Base-by-base conservation (phyloP, 2,797 vertebrate species). In the Buphagus erythrorhynchus region DNA sequence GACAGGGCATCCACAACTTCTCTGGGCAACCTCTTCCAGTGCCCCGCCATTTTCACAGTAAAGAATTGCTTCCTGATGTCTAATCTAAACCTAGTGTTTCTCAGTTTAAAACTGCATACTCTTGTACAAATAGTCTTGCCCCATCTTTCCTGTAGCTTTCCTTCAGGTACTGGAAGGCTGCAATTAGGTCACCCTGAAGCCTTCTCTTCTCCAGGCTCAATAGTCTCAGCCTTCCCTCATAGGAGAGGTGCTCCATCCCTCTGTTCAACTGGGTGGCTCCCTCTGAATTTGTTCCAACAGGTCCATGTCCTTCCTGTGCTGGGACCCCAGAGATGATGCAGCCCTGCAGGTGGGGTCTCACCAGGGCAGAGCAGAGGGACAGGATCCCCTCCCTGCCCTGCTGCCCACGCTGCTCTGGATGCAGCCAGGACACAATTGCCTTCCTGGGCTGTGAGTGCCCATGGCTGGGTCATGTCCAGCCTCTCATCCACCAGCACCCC, bases 351-450 rank as follows among this genome's bases (percentile, higher is more conserved):
- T 29, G 13, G 43, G 45, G 25, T 36, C 33, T 28, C 33, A 28
- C 3, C 54, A 55, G 54, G 33, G 54, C 26, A 35, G n/a, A 48
- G 25, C 33, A 67, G 33, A 67, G 65, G 25, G 33, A 33, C 33
- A 48, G 45, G 21, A 67, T 36, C n/a, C 25, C n/a, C 12, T 28
- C 25, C 57, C 25, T 38, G 6, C 8, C 24, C 25, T 38, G 12
- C 35, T 59, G 58, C 8, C 9, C 5, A 28, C 12, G 7, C 36
- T 46, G 31, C n/a, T 46, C 14, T 35, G 24, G 24, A 20, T 36
- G 24, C 45, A 36, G n/a, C 45, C 25, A 2, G 5, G 33, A 16
- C 3, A 31, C 9, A 1, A 5, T 40, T 40, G 21, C 5, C 6
- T 26, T 54, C 42, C 31, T 71, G 49, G 38, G 38, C 17, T 43